Base-by-base conservation (phyloP, 2,888 invertebrate species). In the Hemaris fuciformis region DNA sequence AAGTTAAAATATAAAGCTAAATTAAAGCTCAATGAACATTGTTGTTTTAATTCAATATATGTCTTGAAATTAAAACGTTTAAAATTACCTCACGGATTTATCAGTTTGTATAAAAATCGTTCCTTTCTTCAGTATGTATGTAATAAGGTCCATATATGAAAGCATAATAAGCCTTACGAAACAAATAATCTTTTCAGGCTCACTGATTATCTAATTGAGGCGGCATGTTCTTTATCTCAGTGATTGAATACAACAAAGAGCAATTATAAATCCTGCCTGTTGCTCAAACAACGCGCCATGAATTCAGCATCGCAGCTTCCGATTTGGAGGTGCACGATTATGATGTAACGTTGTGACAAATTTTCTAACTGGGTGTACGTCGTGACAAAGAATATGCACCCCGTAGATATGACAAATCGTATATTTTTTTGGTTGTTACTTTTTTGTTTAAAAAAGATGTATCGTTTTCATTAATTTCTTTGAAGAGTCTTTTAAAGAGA, bases 271-370 rank as follows among this genome's bases (percentile, higher is more conserved):
- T 70, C 72, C 75, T 80, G 81, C 84, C 77, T 81, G 85, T 84
- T 83, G 75, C 72, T 74, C 77, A 78, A 81, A 82, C 74, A 77
- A 69, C 71, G 70, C 65, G 69, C 72, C 69, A 86, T 88, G 85
- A 87, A 88, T 88, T 88, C 77, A 88, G 88, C 79, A 59, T 38
- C 57, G 4, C 43, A 63, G 76, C 74, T 76, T 73, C 73, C 69
- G 70, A 74, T 68, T 67, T 71, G 86, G 83, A 84, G 85, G 85
- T 83, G 87, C 78, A 76, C 74, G 79, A 84, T 86, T 84, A 83
- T 86, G 84, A 83, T 80, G 83, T 84, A 84, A 85, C 74, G 68
- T 62, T 70, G 48, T 41, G 27, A 53, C 53, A 38, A 42, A 53
- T 53, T 53, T 60, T 60, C 60, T 60, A n/a, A 38, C 38, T 48